Percentiles rank a stretch among this genome's conserved stretches.
These are phyloP conservation scores for Toxotes lorentzi DNA, from an alignment of 2,797 vertebrate species.

Conservation along the genomic window DNA sequence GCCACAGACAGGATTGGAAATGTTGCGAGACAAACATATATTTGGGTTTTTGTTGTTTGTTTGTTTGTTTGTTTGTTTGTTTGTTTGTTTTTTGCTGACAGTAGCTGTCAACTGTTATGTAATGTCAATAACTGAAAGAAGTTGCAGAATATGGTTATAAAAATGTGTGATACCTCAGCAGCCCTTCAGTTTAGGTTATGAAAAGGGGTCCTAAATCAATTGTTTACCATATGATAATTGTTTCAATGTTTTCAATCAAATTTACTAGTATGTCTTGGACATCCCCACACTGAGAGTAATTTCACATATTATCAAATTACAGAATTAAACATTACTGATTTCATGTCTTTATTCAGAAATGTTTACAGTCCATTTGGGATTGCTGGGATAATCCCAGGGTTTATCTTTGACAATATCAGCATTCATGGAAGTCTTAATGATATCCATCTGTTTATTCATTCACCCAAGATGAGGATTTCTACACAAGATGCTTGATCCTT, in stretches of 20 bases:
- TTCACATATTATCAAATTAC: neutral
- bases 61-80: no score
- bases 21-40: neutral
- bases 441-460: neutral
- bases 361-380: neutral
- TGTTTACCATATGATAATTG: neutral
- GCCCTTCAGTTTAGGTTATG: neutral
- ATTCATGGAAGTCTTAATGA: neutral
- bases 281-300: neutral
- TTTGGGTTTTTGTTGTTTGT: no score
- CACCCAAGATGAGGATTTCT: neutral
- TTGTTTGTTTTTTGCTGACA: neutral
- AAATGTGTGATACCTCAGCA: neutral
- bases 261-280: neutral
- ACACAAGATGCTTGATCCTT: neutral
- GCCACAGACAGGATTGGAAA: neutral
- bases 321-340: neutral
- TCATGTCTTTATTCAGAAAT: neutral
- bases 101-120: no score
- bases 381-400: neutral
- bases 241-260: neutral
- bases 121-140: neutral
- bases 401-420: neutral
- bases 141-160: no score
- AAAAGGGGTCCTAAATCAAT: neutral